Percentiles rank a stretch among this genome's conserved stretches.
These are phyloP conservation scores for Apotomis turbidana DNA, from an alignment of 2,888 invertebrate genomes.

Conservation along the genomic window DNA sequence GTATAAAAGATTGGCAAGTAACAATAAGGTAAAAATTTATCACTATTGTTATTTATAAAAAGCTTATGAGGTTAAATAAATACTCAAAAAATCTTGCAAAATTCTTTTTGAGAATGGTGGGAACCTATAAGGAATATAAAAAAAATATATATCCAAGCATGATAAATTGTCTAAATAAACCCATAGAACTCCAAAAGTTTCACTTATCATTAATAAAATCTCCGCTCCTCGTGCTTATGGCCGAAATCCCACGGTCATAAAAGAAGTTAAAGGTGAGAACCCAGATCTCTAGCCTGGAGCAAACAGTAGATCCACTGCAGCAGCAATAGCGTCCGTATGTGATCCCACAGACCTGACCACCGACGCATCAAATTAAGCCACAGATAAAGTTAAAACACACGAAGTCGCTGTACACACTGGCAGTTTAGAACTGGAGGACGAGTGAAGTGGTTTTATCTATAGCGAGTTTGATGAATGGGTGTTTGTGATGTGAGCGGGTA, in stretches of 20 bases:
- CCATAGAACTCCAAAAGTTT: conserved; percentile 46
- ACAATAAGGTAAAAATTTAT: background rate
- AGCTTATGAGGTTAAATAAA: background rate
- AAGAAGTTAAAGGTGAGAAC: conserved; percentile 71
- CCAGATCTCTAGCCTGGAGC: conserved; percentile 75
- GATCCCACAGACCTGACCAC: conserved; percentile 56
- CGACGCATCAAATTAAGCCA: conserved; percentile 55
- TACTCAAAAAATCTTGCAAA: background rate
- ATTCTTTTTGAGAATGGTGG: background rate
- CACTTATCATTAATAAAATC: conserved; percentile 69
- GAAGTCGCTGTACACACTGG: conserved; percentile 52
- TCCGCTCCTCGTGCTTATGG: conserved; percentile 53
- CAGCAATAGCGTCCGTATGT: conserved; percentile 68
- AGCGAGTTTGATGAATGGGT: conserved; percentile 55
- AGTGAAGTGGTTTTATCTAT: conserved; percentile 47
- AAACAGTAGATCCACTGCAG: conserved; percentile 81
- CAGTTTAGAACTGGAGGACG: conserved; percentile 45
- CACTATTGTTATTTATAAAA: background rate
- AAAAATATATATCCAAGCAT: background rate
- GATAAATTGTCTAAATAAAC: conserved; percentile 20
- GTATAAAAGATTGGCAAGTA: conserved; percentile 8
- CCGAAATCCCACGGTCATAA: conserved; percentile 78
- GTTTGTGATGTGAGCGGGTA: conserved; percentile 61
- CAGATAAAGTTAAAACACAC: conserved; percentile 55
- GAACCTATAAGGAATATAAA: background rate